Conservation (phyloP, 2,797 vertebrate genomes). For the Enteromius trimaculatus region DNA sequence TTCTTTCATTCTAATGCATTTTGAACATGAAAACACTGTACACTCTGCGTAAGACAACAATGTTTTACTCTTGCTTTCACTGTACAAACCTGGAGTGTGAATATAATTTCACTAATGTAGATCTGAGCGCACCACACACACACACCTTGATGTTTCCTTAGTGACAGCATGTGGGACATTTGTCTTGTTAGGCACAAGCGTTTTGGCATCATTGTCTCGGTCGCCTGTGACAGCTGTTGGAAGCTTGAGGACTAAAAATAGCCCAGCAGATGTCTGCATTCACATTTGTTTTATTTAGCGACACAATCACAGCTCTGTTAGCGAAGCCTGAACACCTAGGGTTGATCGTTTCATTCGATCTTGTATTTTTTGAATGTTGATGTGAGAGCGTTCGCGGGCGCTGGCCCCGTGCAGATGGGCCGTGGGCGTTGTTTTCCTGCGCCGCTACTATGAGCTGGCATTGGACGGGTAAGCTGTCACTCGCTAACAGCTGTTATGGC, state of each 20-base stretch:
- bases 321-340: conserved; percentile 69
- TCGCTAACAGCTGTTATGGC: conserved; percentile 57
- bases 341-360: conserved; percentile 69
- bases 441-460: conserved; percentile 55
- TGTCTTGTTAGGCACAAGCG: conserved; percentile 54
- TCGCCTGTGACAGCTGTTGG: conserved; percentile 68
- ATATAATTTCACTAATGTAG: conserved; percentile 12
- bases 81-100: not conserved
- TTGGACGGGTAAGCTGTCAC: conserved; percentile 63
- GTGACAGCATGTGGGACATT: conserved; percentile 51
- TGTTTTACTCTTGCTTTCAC: conserved; percentile 10
- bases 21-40: not conserved
- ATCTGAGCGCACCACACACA: conserved; percentile 31
- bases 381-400: conserved; percentile 40
- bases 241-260: conserved; percentile 69
- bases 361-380: not conserved
- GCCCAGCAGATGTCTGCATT: conserved; percentile 71
- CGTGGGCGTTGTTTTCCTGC: conserved; percentile 74
- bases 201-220: conserved; percentile 53
- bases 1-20: not conserved
- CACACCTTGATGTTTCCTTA: conserved; percentile 57
- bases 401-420: conserved; percentile 62
- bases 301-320: conserved; percentile 46
- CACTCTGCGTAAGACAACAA: not conserved
- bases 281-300: conserved; percentile 36